Evolutionary conservation across 2,888 invertebrate genomes (phyloP).

Genomic region (Mythimna impura): DNA sequence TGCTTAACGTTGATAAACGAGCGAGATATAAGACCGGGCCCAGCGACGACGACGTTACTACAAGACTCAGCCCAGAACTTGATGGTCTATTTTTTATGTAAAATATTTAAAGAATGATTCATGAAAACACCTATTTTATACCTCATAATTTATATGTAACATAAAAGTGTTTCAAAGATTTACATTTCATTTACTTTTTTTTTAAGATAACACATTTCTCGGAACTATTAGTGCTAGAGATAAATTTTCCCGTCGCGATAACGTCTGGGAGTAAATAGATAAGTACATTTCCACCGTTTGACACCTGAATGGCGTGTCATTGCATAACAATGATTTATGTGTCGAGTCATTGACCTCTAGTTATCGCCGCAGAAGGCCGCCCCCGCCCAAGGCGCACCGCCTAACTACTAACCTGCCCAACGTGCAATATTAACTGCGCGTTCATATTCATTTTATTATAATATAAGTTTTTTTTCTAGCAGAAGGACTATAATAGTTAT

Average conservation of each 20-base stretch:
- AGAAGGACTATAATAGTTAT: neutral
- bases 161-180: conserved; percentile 55
- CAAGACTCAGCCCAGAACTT: conserved; percentile 15
- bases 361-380: conserved; percentile 47
- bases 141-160: conserved; percentile 51
- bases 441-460: neutral
- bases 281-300: conserved; percentile 51
- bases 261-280: conserved; percentile 49
- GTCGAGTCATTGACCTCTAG: conserved; percentile 52
- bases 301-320: conserved; percentile 52
- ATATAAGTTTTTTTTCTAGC: neutral
- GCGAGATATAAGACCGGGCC: conserved; percentile 1
- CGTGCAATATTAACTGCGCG: conserved; percentile 4
- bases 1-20: conserved; percentile 27
- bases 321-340: conserved; percentile 56
- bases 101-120: conserved; percentile 49
- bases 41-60: conserved; percentile 3
- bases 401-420: conserved; percentile 39
- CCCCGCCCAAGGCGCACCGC: conserved; percentile 53
- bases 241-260: conserved; percentile 55
- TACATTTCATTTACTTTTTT: conserved; percentile 52
- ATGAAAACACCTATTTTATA: conserved; percentile 45
- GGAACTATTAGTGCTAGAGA: conserved; percentile 41
- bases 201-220: conserved; percentile 38
- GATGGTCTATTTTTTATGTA: conserved; percentile 38